Evolutionary conservation across 2,888 invertebrate species (phyloP), one percentile per base, ranked within the genome.

Genomic region (Philonicus albiceps): DNA sequence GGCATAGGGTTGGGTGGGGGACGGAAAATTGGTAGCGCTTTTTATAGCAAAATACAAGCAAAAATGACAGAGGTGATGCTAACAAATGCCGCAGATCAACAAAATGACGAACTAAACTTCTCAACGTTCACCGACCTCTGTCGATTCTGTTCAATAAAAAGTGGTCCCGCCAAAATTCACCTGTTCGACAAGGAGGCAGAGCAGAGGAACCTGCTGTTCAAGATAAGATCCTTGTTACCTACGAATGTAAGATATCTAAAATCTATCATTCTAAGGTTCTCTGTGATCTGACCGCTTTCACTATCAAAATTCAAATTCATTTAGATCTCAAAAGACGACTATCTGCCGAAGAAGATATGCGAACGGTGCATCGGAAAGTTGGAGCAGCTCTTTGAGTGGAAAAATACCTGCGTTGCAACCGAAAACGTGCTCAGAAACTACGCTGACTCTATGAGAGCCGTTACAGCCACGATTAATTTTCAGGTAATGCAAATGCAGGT

Each of bases 141-240:
- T 91, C 93, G 95, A 91, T 93, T 95, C 89, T 95, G 95, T 91
- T 95, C 95, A 89, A 93, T 95, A 89, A 95, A 95, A 92, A 94
- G 94, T 90, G 95, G 94, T 88, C 94, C 95, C 89, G 94, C 94
- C 89, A 93, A 95, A 91, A 93, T 95, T 89, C 94, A 95, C 91
- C 94, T 95, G 90, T 95, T 95, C 91, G 95, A 95, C 90, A 95
- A 95, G 91, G 95, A 95, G 91, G 94, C 95, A 85, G 95, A 95
- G 91, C 95, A 95, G 91, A 93, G 95, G 89, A 95, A 95, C 92
- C 93, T 95, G 89, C 93, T 95, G 87, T 95, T 95, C 91, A 95
- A 95, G 91, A 93, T 95, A 90, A 93, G 95, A 90, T 94, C 95
- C 89, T 94, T 95, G 90, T 93, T 95, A 91, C 95, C 95, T 87